Evolutionary conservation across 1,140 invertebrate species (phyloP).

Genomic region (Anoplolepis gracilipes): DNA sequence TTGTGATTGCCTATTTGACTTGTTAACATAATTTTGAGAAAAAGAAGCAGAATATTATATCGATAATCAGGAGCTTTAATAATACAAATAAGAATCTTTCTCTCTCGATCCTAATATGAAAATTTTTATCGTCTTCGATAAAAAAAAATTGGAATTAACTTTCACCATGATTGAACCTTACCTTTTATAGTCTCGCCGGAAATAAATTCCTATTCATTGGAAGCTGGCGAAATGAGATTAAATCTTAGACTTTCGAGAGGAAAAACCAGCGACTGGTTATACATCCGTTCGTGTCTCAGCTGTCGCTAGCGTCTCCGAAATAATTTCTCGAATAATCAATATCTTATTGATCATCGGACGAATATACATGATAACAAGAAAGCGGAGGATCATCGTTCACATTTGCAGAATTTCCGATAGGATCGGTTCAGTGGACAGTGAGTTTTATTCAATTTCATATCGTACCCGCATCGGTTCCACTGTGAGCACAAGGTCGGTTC

Average conservation of each 20-base stretch:
- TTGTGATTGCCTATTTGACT: not conserved
- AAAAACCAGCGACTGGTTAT: conserved; percentile 1
- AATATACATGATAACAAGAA: conserved; percentile 16
- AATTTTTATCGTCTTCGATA: conserved; percentile 24
- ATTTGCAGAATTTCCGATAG: conserved; percentile 35
- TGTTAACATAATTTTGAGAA: not conserved
- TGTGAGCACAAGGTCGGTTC: conserved; percentile 26
- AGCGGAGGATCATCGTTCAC: not conserved
- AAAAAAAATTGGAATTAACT: not conserved
- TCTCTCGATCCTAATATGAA: not conserved
- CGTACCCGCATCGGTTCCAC: conserved; percentile 6
- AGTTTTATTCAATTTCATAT: conserved; percentile 56
- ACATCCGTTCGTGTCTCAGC: not conserved
- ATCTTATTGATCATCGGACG: not conserved
- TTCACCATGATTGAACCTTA: not conserved
- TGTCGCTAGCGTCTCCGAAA: not conserved
- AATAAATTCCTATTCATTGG: conserved; percentile 21
- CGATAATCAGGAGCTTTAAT: not conserved
- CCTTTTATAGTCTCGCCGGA: not conserved
- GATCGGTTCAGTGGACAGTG: conserved; percentile 32
- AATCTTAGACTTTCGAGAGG: not conserved
- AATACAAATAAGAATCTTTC: not conserved
- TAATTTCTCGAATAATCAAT: conserved; percentile 40
- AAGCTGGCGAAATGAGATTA: not conserved
- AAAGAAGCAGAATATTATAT: not conserved